These are phyloP conservation scores for Ageneiosus marmoratus DNA, from an alignment of 2,113 vertebrate genomes.

Conservation along the genomic window DNA sequence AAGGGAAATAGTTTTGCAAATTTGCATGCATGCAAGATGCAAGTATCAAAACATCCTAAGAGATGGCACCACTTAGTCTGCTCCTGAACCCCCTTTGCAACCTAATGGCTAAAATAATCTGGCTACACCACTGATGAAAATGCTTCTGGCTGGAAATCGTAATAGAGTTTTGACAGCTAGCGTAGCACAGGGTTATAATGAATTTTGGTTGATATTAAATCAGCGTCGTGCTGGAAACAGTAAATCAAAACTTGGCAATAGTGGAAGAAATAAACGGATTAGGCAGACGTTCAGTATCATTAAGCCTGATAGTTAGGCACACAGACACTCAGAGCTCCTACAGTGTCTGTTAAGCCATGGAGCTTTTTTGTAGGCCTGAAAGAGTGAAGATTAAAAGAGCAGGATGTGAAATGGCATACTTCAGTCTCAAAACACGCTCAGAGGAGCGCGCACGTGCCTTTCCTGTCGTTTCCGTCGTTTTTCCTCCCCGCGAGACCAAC, in stretches of 20 bases:
- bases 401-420: not conserved
- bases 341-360: not conserved
- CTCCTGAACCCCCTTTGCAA: not conserved
- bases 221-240: not conserved
- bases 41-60: not conserved
- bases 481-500: not conserved
- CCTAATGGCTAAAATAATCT: not conserved
- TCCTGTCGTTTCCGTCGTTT: not conserved
- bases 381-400: not conserved
- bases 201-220: not conserved
- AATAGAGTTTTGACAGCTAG: not conserved
- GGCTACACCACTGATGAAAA: not conserved
- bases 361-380: not conserved
- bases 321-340: not conserved
- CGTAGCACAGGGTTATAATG: not conserved
- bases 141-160: slow-evolving; percentile 7
- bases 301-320: slow-evolving; percentile 8
- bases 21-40: not conserved
- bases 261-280: slow-evolving; percentile 7
- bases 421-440: not conserved
- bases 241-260: slow-evolving; percentile 2
- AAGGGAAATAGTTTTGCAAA: not conserved
- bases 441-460: not conserved
- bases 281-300: slow-evolving; percentile 30
- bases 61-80: not conserved